Evolutionary conservation across 1,140 invertebrate genomes (phyloP), one percentile per base, ranked within the genome.

Genomic region (Brachystomella parvula): DNA sequence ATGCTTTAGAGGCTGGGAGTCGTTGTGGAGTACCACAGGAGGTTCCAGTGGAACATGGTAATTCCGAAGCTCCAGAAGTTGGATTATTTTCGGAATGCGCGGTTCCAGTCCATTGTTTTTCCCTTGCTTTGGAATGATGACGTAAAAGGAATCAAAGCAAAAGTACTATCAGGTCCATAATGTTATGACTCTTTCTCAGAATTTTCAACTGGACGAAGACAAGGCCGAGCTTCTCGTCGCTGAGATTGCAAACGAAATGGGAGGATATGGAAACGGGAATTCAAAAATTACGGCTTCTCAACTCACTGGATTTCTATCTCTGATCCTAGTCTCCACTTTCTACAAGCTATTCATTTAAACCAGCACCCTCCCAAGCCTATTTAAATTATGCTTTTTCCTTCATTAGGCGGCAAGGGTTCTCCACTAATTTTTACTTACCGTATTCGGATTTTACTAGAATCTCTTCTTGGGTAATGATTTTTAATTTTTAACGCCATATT

Each of bases 51-150:
- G 49, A 69, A 69, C 30, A 47, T 69, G 24, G 53, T 58, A 47
- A n/a, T 69, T 3, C 61, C 65, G 29, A 64, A 59, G 2, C 26
- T 64, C 12, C 3, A 47, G 9, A 57, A 61, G 3, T 49, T 69
- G 33, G 60, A 65, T 39, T 62, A 59, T 26, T 69, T 69, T 29
- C 62, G 60, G 28, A 65, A 69, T 24, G 29, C 57, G 0, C 21
- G 35, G 12, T 53, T 53, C 24, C 12, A 17, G 3, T 1, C 39
- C 15, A 63, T 66, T 30, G 58, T 69, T 29, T 28, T 69, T n/a
- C 67, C 67, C 19, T 33, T 69, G 15, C 32, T 69, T 2, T 69
- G 67, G 67, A 69, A 69, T 57, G 47, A 69, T 49, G 67, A 69
- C 32, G 67, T 69, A 68, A 59, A 57, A 6, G 19, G 12, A 58